These are phyloP conservation scores for Eueremaeus valkanovi DNA, from an alignment of 2,888 invertebrate genomes.

Conservation along the genomic window DNA sequence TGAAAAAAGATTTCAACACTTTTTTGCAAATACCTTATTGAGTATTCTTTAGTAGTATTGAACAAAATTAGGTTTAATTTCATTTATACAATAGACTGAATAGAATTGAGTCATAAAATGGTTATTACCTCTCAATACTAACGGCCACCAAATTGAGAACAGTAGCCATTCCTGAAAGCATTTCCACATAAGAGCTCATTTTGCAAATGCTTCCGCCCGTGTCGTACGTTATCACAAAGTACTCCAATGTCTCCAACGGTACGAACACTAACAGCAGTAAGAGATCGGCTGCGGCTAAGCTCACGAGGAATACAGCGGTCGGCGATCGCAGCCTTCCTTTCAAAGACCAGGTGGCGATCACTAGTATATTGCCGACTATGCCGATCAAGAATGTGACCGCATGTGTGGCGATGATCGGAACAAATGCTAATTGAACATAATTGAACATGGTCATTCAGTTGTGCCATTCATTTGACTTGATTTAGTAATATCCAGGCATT, in stretches of 20 bases:
- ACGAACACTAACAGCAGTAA: conserved; percentile 49
- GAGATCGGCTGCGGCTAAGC: conserved; percentile 52
- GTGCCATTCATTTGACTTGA: not conserved
- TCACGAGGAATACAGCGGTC: conserved; percentile 50
- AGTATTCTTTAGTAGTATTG: too few relatives aligned
- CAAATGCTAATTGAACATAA: too few relatives aligned
- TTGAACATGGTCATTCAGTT: too few relatives aligned
- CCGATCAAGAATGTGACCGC: conserved; percentile 48
- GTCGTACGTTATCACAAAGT: conserved; percentile 51
- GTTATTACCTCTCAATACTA: conserved; percentile 54
- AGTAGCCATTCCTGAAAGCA: conserved; percentile 54
- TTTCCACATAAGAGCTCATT: conserved; percentile 54
- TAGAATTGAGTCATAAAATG: too few relatives aligned
- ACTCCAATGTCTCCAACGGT: conserved; percentile 48
- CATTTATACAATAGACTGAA: too few relatives aligned
- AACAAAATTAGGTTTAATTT: too few relatives aligned
- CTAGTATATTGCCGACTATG: conserved; percentile 47
- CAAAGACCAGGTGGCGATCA: conserved; percentile 48
- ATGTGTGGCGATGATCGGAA: conserved; percentile 48
- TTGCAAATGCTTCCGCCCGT: conserved; percentile 53
- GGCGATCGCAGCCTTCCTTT: conserved; percentile 46
- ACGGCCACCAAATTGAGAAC: conserved; percentile 55
- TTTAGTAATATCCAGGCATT: too few relatives aligned
- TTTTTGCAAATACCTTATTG: too few relatives aligned
- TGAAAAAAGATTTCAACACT: too few relatives aligned